Conservation (phyloP, 2,113 vertebrate species). For the Perccottus glenii region DNA sequence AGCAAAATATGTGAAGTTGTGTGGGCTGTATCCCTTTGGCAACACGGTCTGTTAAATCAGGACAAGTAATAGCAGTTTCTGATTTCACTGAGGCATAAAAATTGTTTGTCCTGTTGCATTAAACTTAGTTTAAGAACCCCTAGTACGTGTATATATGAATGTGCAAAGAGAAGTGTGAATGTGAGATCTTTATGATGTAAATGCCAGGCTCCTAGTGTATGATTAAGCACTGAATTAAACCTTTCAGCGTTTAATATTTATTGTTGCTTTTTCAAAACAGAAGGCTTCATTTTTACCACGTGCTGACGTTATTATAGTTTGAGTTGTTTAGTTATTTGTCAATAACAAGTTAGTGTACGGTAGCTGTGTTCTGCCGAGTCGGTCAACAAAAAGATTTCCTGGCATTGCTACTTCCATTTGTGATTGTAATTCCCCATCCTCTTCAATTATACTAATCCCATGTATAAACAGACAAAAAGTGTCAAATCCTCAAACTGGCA, state of each 20-base stretch:
- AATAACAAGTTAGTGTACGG: not conserved
- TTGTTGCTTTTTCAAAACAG: too few relatives aligned
- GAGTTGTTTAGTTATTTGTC: not conserved
- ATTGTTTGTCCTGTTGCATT: constrained; percentile 7
- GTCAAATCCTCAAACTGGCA: constrained; percentile 1
- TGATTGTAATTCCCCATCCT: constrained; percentile 48
- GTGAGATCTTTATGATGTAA: not conserved
- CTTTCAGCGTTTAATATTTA: too few relatives aligned
- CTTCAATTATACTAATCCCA: constrained; percentile 47
- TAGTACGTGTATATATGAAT: not conserved
- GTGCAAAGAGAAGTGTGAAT: not conserved
- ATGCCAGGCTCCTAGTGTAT: too few relatives aligned
- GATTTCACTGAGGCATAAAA: constrained; percentile 7
- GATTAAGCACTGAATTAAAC: too few relatives aligned
- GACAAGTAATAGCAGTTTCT: constrained; percentile 20
- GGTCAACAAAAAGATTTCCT: constrained; percentile 56
- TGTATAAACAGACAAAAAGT: constrained; percentile 50
- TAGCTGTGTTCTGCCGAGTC: not conserved
- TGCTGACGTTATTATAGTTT: too few relatives aligned
- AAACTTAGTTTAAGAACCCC: not conserved
- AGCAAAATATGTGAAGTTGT: constrained; percentile 33
- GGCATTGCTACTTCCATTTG: constrained; percentile 9
- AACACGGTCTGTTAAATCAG: constrained; percentile 24
- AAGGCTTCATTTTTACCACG: too few relatives aligned
- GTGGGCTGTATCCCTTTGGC: constrained; percentile 5